Percentiles rank a stretch among this genome's conserved stretches.
Evolutionary conservation across 2,888 invertebrate species (phyloP).

Genomic region (Stenoptilia bipunctidactyla): DNA sequence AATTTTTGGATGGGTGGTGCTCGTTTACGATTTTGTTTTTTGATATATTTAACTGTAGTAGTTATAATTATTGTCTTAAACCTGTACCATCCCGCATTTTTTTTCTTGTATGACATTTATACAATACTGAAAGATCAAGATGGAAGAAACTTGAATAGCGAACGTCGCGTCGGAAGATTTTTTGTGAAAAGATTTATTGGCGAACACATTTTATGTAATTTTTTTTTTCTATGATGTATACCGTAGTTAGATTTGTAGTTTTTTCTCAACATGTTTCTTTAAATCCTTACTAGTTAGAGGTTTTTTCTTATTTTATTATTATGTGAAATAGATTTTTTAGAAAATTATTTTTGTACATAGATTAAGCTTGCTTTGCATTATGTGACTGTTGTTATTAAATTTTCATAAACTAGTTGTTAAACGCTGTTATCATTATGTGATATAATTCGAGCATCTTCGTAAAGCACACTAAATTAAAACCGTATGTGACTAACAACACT

Average conservation of each 20-base stretch:
- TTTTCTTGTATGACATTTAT: background rate
- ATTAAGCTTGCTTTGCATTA: slow-evolving; percentile 63
- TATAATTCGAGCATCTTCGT: slow-evolving; percentile 37
- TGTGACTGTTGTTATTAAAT: slow-evolving; percentile 67
- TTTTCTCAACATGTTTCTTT: background rate
- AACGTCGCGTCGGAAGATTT: background rate
- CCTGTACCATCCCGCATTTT: background rate
- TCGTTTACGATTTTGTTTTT: background rate
- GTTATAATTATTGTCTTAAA: background rate
- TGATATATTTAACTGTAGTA: too few relatives aligned
- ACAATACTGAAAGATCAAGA: background rate
- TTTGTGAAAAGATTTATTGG: slow-evolving; percentile 44
- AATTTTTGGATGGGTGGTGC: too few relatives aligned
- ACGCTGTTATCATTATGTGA: slow-evolving; percentile 20
- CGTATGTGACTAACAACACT: slow-evolving; percentile 63
- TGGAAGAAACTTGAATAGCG: background rate
- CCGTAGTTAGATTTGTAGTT: slow-evolving; percentile 15
- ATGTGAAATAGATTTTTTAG: slow-evolving; percentile 18
- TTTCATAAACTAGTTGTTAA: slow-evolving; percentile 33
- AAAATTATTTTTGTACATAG: slow-evolving; percentile 53
- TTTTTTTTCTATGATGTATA: background rate
- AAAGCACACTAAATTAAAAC: slow-evolving; percentile 53
- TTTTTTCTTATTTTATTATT: slow-evolving; percentile 18
- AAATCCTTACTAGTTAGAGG: background rate
- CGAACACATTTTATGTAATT: slow-evolving; percentile 50